phyloP scores from a whole-genome alignment of 2,113 vertebrate species.

The Neogobius melanostomus region DNA sequence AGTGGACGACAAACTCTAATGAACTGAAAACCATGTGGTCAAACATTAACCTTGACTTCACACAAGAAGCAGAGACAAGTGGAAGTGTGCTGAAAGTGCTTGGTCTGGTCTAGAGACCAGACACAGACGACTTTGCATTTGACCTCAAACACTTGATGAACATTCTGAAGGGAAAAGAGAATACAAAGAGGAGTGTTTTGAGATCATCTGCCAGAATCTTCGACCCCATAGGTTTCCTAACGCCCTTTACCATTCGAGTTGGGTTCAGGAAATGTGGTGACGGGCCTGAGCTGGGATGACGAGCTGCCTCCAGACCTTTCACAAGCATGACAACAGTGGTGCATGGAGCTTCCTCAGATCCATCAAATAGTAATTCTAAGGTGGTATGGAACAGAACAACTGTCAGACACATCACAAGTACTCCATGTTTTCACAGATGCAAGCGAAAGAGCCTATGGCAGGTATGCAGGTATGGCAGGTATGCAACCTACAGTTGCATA shows the following conservation, averaged over 20 bases:
- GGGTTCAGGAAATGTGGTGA: no score
- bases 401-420: neutral
- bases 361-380: conserved; percentile 22
- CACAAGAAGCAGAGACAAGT: conserved; percentile 3
- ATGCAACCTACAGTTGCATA: conserved; percentile 35
- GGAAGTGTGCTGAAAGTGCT: conserved; percentile 28
- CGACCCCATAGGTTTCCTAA: conserved; percentile 21
- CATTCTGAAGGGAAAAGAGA: neutral
- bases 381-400: conserved; percentile 13
- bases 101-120: conserved; percentile 20
- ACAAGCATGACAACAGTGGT: conserved; percentile 31
- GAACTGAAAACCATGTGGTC: conserved; percentile 21
- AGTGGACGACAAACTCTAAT: conserved; percentile 27
- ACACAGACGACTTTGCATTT: conserved; percentile 29
- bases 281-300: conserved; percentile 23
- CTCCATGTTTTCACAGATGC: conserved; percentile 25
- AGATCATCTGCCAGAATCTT: conserved; percentile 15
- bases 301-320: conserved; percentile 24
- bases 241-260: conserved; percentile 23
- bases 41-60: neutral
- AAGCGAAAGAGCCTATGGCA: conserved; percentile 35
- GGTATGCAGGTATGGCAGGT: no score
- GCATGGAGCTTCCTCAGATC: conserved; percentile 11
- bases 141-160: conserved; percentile 1
- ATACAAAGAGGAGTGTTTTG: conserved; percentile 31